Evolutionary conservation across 2,797 vertebrate genomes (phyloP), one percentile per base, ranked within the genome.

Genomic region (Propithecus perrieri): DNA sequence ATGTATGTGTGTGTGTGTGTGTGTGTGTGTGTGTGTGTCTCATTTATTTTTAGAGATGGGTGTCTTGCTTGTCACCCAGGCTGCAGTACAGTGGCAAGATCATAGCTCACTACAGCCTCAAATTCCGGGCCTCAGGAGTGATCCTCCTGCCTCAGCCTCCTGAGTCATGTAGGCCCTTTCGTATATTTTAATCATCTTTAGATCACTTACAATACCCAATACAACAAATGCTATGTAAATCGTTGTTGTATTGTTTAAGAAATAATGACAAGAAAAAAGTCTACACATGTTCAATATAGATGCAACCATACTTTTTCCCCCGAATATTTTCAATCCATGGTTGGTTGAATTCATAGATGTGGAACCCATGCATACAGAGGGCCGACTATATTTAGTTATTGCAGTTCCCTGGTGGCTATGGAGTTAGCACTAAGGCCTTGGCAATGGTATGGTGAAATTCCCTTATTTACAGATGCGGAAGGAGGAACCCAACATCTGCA

Each of bases 351-450:
- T 28, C 75, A 78, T 6, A 35, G 75, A 53, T 35, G 20, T 33
- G 33, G 75, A 78, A 78, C 33, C 30, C 33, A 78, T 35, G 20
- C 20, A 78, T 78, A 53, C 20, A 78, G 48, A 78, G 48, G 48
- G 33, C 33, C 4, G 13, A 78, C 22, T 78, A n/a, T 83, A 95
- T 94, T 85, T 83, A 46, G 55, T 46, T 89, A 46, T 59, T 81
- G 38, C 85, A 93, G 33, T 63, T 80, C 41, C 22, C 18, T 72
- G 33, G 79, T 72, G 50, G 24, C 67, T 72, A 88, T 7, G 17
- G 30, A 91, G 17, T 85, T 80, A 92, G 67, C 48, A 94, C 53
- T 75, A 91, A 80, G 24, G 41, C 33, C 86, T 94, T 81, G 35
- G 5, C 74, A 80, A 97, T 35, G 14, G 65, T 90, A 53, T 75